Conservation (phyloP, 1,140 invertebrate species). For the Drosophila sproati region DNA sequence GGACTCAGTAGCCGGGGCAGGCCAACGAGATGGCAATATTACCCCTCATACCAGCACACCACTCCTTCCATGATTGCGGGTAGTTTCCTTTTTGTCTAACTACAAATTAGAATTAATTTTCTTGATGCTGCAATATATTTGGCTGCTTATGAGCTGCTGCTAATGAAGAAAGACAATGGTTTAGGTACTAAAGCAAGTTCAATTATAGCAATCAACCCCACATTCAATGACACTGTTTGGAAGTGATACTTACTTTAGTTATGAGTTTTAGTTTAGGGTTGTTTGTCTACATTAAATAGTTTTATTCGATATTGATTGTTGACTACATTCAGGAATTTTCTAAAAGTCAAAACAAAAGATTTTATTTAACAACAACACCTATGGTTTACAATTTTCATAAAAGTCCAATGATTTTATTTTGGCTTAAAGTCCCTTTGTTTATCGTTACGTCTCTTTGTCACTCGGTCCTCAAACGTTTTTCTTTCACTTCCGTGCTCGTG, state of each 20-base stretch:
- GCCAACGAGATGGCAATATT: slow-evolving; percentile 7
- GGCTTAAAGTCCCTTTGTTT: slow-evolving; percentile 14
- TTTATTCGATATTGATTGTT: not conserved
- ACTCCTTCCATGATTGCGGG: slow-evolving; percentile 49
- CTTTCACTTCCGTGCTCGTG: slow-evolving; percentile 11
- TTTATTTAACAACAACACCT: no score
- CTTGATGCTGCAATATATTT: slow-evolving; percentile 49
- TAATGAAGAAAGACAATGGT: slow-evolving; percentile 33
- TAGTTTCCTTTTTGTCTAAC: slow-evolving; percentile 61
- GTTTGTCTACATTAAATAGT: not conserved
- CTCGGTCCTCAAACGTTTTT: slow-evolving; percentile 1
- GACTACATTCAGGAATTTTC: not conserved
- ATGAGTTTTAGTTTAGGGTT: no score
- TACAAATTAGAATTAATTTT: slow-evolving; percentile 82
- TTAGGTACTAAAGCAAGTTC: not conserved
- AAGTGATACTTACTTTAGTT: not conserved
- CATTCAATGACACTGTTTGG: no score
- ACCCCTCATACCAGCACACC: slow-evolving; percentile 16
- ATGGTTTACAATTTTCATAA: not conserved
- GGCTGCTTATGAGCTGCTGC: slow-evolving; percentile 32
- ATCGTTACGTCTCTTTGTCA: slow-evolving; percentile 15
- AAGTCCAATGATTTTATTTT: not conserved
- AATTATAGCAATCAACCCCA: not conserved
- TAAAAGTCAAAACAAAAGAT: no score
- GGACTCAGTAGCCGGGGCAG: slow-evolving; percentile 51